phyloP scores from a whole-genome alignment of 2,797 vertebrate species.

The Falco peregrinus region DNA sequence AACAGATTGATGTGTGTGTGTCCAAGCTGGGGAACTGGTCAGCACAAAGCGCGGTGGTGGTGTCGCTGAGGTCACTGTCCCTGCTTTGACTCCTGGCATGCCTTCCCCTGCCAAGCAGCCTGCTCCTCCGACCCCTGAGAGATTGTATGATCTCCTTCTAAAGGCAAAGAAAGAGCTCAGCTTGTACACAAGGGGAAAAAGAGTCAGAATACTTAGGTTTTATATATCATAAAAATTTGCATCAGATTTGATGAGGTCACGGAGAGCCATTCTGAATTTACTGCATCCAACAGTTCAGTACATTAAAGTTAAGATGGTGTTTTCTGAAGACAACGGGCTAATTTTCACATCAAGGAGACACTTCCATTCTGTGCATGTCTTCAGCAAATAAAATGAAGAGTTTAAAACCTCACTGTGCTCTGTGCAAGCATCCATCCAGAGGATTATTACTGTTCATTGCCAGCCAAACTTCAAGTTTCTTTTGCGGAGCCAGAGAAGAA shows the following conservation, averaged over 20 bases:
- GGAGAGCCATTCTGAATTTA: neutral
- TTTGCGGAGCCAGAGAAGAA: conserved; percentile 37
- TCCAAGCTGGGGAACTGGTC: neutral
- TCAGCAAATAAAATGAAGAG: neutral
- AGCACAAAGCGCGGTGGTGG: neutral
- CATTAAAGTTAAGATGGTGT: neutral
- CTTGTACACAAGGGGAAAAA: neutral
- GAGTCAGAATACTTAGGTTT: neutral
- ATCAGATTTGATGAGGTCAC: neutral
- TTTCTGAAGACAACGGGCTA: neutral
- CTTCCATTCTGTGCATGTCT: neutral
- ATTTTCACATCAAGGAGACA: neutral
- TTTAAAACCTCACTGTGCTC: neutral
- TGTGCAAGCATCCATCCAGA: neutral
- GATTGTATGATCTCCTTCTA: neutral
- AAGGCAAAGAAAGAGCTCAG: neutral
- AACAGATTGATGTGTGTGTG: rapidly evolving
- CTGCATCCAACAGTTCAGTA: neutral
- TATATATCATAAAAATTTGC: neutral
- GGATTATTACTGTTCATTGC: neutral
- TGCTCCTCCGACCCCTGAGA: neutral
- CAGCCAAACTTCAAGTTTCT: conserved; percentile 3
- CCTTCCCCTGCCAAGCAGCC: neutral
- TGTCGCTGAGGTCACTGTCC: neutral
- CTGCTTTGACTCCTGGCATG: neutral